These are phyloP conservation scores for Acinonyx jubatus DNA, from an alignment of 2,113 vertebrate species.

Conservation along the genomic window DNA sequence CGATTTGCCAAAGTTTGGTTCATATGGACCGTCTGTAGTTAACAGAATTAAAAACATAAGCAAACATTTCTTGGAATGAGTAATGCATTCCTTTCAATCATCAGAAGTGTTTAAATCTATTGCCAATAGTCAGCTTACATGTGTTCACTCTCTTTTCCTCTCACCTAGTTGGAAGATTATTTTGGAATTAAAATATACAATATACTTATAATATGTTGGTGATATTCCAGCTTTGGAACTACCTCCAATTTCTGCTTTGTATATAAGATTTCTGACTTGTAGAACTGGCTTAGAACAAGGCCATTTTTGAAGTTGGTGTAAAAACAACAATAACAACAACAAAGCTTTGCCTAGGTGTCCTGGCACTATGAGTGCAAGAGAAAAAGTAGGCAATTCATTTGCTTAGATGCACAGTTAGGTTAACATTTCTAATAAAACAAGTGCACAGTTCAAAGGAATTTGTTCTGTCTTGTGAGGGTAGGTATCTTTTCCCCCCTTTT, in stretches of 20 bases:
- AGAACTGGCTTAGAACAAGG: neutral
- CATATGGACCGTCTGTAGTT: neutral
- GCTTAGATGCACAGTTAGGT: neutral
- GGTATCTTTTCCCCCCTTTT: neutral
- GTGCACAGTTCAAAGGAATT: neutral
- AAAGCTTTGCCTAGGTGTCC: neutral
- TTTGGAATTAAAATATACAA: neutral
- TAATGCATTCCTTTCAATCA: rapidly evolving
- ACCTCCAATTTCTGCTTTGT: neutral
- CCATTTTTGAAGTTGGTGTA: neutral
- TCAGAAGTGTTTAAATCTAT: neutral
- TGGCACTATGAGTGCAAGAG: neutral
- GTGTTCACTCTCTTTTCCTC: neutral
- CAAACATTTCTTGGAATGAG: neutral
- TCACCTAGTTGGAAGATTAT: neutral
- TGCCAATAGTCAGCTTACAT: neutral
- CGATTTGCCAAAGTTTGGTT: neutral
- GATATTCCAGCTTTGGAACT: neutral
- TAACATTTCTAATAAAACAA: neutral
- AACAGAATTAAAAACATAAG: neutral
- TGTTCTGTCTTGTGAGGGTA: neutral
- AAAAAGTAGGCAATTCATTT: neutral
- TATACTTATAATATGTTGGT: neutral
- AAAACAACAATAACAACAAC: neutral
- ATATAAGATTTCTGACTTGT: neutral